Percentiles rank a stretch among this genome's conserved stretches.
These are phyloP conservation scores for Chironex yamaguchii DNA, from an alignment of 30 jellyfish, hydroid and myxozoan genomes.

Conservation along the genomic window DNA sequence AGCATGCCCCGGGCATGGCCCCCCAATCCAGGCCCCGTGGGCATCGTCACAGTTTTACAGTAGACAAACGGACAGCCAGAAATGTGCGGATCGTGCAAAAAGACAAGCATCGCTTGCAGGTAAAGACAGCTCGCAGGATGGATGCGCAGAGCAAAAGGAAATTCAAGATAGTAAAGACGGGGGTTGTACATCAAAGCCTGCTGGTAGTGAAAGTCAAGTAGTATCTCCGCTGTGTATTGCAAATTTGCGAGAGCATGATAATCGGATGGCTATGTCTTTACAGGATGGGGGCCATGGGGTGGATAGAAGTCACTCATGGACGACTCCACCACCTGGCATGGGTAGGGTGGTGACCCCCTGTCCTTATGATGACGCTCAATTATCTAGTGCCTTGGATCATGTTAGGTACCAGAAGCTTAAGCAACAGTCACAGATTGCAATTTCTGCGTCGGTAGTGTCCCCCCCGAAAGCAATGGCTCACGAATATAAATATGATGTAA, in stretches of 20 bases:
- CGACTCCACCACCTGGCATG: neutral
- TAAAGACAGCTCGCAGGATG: neutral
- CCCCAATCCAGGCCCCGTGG: neutral
- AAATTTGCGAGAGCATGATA: neutral
- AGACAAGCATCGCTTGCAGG: neutral
- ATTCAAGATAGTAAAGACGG: neutral
- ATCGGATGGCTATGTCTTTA: neutral
- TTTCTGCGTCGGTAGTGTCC: slow-evolving; percentile 23
- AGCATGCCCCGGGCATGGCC: neutral
- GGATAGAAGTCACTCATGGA: neutral
- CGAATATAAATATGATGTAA: slow-evolving; percentile 65
- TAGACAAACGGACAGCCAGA: neutral
- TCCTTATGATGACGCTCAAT: neutral
- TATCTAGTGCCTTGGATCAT: neutral
- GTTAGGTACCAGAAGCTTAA: neutral
- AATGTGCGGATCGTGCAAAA: neutral
- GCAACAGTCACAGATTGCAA: neutral
- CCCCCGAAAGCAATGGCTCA: slow-evolving; percentile 79
- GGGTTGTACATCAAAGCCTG: neutral
- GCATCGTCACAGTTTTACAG: neutral
- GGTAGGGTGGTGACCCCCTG: neutral
- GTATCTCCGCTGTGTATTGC: neutral
- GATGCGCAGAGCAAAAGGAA: neutral
- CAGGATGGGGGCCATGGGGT: neutral
- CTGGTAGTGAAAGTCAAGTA: neutral